These are phyloP conservation scores for Eupeodes luniger DNA, from an alignment of 2,888 invertebrate species.

Conservation along the genomic window DNA sequence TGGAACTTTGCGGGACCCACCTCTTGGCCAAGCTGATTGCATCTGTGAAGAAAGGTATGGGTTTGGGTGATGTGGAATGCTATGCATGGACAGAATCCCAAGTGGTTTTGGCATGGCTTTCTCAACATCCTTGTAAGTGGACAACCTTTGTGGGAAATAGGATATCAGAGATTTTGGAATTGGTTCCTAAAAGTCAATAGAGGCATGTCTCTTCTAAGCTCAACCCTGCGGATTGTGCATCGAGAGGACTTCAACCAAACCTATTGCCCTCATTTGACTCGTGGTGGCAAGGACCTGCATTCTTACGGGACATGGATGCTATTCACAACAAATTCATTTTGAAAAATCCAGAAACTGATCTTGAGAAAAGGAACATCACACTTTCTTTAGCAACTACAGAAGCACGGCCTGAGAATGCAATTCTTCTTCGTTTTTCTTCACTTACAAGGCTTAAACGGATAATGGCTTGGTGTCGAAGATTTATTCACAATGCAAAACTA, in stretches of 20 bases:
- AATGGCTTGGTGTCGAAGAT: slow-evolving; percentile 24
- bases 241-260: too few species aligned
- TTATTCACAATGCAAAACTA: slow-evolving; percentile 8
- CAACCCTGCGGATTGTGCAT: too few species aligned
- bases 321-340: slow-evolving; percentile 25
- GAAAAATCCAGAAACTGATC: slow-evolving; percentile 20
- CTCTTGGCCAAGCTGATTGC: neutral
- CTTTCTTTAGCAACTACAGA: too few species aligned
- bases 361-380: slow-evolving; percentile 1
- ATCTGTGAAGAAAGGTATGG: slow-evolving; percentile 8
- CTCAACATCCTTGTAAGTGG: slow-evolving; percentile 1
- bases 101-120: neutral
- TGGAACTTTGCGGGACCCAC: too few species aligned
- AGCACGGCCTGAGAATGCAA: too few species aligned
- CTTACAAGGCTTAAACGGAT: slow-evolving; percentile 1
- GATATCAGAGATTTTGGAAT: too few species aligned
- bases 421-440: slow-evolving; percentile 19
- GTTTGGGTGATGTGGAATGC: slow-evolving; percentile 11
- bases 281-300: slow-evolving; percentile 2
- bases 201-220: too few species aligned
- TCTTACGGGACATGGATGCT: neutral
- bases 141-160: too few species aligned
- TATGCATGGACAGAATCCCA: slow-evolving; percentile 16
- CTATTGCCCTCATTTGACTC: slow-evolving; percentile 13
- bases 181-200: too few species aligned